Conservation (phyloP, 30 jellyfish, hydroid and myxozoan species). For the Aurelia aurita complex sp. Pacific region DNA sequence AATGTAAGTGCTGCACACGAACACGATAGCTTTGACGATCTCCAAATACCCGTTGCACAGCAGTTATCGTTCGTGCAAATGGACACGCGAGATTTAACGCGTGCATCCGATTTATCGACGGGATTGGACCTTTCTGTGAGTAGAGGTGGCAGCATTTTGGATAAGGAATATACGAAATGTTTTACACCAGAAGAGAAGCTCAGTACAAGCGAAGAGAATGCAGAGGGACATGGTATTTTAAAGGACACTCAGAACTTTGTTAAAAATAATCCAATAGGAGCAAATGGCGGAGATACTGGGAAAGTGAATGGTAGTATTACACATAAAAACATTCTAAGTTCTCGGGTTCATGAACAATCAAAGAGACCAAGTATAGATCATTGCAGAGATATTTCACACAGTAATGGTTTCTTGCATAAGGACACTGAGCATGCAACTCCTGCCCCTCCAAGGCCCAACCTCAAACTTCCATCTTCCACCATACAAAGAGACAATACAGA, state of each 20-base stretch:
- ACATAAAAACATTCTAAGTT: neutral
- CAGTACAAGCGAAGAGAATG: neutral
- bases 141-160: neutral
- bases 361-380: neutral
- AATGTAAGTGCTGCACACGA: neutral
- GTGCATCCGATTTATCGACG: neutral
- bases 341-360: neutral
- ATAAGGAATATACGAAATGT: neutral
- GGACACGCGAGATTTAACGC: conserved; percentile 46
- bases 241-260: neutral
- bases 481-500: neutral
- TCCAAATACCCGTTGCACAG: conserved; percentile 50
- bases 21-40: conserved; percentile 39
- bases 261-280: neutral
- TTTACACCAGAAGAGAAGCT: neutral
- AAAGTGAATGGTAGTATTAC: neutral
- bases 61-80: conserved; percentile 56
- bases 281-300: no score
- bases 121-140: neutral
- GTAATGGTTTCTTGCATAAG: neutral
- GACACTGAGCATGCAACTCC: neutral
- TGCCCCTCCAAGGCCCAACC: neutral
- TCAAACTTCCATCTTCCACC: neutral
- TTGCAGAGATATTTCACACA: neutral
- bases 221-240: neutral